A percentile compares a stretch with the other conserved stretches of the same genome.
Evolutionary conservation across 2,888 invertebrate genomes (phyloP).

Genomic region (Orthosia cruda): DNA sequence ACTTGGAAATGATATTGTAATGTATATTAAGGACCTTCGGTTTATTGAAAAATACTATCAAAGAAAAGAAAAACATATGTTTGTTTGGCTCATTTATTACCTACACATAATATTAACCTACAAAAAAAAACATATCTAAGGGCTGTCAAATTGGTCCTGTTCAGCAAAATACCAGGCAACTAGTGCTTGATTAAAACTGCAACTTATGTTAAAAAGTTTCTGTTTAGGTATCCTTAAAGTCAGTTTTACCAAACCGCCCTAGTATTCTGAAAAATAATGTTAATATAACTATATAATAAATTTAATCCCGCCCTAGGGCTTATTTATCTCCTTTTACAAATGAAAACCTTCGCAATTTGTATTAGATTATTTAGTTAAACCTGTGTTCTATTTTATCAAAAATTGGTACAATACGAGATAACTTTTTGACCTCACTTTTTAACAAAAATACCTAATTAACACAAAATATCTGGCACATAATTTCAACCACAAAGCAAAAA

Average conservation of each 20-base stretch:
- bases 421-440: not conserved
- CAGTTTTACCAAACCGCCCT: no score
- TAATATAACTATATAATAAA: no score
- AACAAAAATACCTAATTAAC: conserved; percentile 1
- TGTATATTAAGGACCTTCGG: not conserved
- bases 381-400: not conserved
- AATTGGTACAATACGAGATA: no score
- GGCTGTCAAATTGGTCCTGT: no score
- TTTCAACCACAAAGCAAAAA: conserved; percentile 12
- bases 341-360: not conserved
- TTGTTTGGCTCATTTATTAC: no score
- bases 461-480: conserved; percentile 7
- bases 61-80: no score
- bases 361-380: not conserved
- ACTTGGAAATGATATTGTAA: conserved; percentile 17
- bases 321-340: conserved; percentile 6
- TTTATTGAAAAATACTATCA: not conserved
- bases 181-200: no score
- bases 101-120: not conserved
- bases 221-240: no score
- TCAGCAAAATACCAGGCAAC: no score
- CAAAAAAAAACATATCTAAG: no score
- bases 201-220: no score
- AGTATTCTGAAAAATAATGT: not conserved
- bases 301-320: no score